These are phyloP conservation scores for Parapsyche elsis DNA, from an alignment of 1,140 invertebrate species.

Conservation along the genomic window DNA sequence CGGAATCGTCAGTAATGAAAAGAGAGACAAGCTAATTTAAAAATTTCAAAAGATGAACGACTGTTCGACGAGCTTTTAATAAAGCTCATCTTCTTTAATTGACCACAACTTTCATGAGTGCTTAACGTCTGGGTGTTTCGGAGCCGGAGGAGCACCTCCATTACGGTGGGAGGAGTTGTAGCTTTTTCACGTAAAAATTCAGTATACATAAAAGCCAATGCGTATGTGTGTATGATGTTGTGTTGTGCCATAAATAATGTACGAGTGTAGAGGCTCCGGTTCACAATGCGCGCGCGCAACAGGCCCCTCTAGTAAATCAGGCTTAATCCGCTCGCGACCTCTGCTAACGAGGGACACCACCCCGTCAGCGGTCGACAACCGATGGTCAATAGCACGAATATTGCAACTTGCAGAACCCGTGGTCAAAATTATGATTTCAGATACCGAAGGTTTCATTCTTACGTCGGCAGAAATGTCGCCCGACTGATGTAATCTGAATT, in stretches of 20 bases:
- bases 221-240: background rate
- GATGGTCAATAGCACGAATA: no score
- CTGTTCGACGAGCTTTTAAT: no score
- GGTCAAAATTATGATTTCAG: no score
- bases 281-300: conserved; percentile 35
- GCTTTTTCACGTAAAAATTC: background rate
- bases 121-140: background rate
- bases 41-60: no score
- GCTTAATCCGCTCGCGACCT: conserved; percentile 44
- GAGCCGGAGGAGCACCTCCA: background rate
- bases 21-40: no score
- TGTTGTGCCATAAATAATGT: conserved; percentile 9
- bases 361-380: conserved; percentile 29
- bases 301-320: conserved; percentile 45
- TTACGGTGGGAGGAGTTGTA: conserved; percentile 3
- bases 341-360: conserved; percentile 42
- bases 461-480: no score
- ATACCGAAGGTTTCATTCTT: no score
- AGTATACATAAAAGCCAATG: conserved; percentile 6
- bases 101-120: no score
- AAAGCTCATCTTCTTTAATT: no score
- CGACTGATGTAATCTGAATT: no score
- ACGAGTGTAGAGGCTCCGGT: conserved; percentile 4
- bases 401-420: no score
- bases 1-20: background rate